Percentiles rank a stretch among this genome's conserved stretches.
These are phyloP conservation scores for Todus mexicanus DNA, from an alignment of 2,797 vertebrate species.

Conservation along the genomic window DNA sequence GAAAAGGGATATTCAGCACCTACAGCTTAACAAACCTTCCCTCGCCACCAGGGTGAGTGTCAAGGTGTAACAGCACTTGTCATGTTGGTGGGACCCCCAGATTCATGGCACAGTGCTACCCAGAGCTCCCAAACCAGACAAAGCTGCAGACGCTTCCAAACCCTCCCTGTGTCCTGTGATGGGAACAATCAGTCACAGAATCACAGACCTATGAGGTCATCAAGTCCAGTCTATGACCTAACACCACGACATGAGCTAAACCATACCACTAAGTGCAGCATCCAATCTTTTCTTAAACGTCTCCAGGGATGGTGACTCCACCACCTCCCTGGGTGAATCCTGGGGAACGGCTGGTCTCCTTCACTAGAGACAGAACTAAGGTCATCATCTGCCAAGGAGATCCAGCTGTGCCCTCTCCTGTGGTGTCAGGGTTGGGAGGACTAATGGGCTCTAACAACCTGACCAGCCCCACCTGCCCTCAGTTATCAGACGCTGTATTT, in stretches of 20 bases:
- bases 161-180: accelerated
- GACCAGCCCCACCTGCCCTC: neutral
- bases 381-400: accelerated
- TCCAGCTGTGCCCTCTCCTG: accelerated
- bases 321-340: no score
- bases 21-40: neutral
- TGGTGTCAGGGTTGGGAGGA: neutral
- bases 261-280: no score
- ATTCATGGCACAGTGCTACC: neutral
- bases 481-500: neutral
- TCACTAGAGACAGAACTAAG: no score
- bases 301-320: no score
- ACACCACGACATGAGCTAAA: no score
- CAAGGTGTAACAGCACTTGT: neutral
- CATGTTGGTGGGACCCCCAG: neutral
- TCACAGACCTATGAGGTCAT: no score
- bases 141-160: neutral
- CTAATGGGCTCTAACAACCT: accelerated
- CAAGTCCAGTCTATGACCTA: no score
- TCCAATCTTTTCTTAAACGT: no score
- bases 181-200: accelerated
- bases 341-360: neutral
- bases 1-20: neutral
- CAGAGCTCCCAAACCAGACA: neutral
- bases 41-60: accelerated